phyloP scores from a whole-genome alignment of 2,797 vertebrate species.

The Microhierax caerulescens region DNA sequence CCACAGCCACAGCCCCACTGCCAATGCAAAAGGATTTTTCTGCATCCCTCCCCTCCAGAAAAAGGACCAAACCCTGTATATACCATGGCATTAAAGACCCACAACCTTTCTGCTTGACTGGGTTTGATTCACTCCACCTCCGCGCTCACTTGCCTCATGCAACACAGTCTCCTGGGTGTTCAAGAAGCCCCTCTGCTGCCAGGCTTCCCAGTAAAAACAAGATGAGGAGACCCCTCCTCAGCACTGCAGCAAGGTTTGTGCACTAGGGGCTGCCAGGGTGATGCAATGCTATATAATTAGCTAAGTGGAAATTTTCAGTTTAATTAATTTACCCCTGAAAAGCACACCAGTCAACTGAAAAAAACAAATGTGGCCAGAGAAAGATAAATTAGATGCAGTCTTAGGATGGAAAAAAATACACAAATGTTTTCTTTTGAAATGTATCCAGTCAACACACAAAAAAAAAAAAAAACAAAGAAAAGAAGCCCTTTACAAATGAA shows the following conservation, averaged over 20 bases:
- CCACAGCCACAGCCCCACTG: not conserved
- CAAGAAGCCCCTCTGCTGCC: not conserved
- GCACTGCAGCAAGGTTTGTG: fast-evolving
- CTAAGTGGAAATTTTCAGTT: not conserved
- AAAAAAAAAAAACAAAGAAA: not conserved
- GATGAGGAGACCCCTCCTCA: not conserved
- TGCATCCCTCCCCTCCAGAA: not conserved
- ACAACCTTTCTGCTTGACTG: fast-evolving
- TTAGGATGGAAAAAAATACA: fast-evolving
- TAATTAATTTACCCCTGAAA: not conserved
- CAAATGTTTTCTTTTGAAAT: not conserved
- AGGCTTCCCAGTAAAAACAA: not conserved
- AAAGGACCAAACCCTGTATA: not conserved
- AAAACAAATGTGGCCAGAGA: not conserved
- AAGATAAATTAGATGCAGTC: not conserved
- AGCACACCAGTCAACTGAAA: not conserved
- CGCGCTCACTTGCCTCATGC: fast-evolving
- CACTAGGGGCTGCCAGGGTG: not conserved
- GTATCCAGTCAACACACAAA: not conserved
- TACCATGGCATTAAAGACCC: fast-evolving
- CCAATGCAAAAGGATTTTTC: not conserved
- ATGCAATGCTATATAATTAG: not conserved
- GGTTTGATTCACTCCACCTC: not conserved
- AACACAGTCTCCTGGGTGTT: fast-evolving
- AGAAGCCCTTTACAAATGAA: not conserved